These are phyloP conservation scores for Prolemur simus DNA, from an alignment of 2,113 vertebrate genomes.

Conservation along the genomic window DNA sequence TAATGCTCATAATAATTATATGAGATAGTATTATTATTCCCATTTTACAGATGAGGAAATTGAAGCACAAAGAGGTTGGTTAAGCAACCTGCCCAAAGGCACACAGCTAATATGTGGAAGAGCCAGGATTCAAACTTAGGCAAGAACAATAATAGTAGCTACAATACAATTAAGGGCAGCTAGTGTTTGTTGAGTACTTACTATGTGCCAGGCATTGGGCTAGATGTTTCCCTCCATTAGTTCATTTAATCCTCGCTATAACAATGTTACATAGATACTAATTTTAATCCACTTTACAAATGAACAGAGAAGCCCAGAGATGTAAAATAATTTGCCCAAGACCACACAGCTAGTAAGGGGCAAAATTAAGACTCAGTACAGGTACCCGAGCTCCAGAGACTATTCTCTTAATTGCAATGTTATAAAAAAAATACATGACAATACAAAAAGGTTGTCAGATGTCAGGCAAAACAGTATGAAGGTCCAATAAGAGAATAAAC, in stretches of 20 bases:
- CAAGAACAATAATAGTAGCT: not conserved
- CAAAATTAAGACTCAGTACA: not conserved
- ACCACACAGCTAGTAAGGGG: not conserved
- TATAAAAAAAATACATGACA: not conserved
- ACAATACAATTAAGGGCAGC: not conserved
- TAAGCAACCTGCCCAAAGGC: not conserved
- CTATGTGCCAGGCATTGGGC: not conserved
- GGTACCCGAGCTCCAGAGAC: not conserved
- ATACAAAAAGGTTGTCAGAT: not conserved
- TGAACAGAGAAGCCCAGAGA: not conserved
- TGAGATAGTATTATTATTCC: not conserved
- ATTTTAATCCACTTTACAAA: conserved; percentile 17
- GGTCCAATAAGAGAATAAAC: not conserved
- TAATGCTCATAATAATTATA: conserved; percentile 3
- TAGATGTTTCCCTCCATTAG: not conserved
- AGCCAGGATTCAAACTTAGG: not conserved
- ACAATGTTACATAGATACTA: not conserved
- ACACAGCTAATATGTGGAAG: not conserved
- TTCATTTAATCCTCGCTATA: not conserved
- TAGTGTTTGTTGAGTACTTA: not conserved
- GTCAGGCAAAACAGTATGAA: not conserved
- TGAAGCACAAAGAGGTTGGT: not conserved
- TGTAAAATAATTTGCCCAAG: not conserved
- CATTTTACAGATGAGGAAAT: conserved; percentile 5
- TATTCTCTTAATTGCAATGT: not conserved